phyloP scores from a whole-genome alignment of 2,113 vertebrate species.

The Nothoprocta perdicaria region DNA sequence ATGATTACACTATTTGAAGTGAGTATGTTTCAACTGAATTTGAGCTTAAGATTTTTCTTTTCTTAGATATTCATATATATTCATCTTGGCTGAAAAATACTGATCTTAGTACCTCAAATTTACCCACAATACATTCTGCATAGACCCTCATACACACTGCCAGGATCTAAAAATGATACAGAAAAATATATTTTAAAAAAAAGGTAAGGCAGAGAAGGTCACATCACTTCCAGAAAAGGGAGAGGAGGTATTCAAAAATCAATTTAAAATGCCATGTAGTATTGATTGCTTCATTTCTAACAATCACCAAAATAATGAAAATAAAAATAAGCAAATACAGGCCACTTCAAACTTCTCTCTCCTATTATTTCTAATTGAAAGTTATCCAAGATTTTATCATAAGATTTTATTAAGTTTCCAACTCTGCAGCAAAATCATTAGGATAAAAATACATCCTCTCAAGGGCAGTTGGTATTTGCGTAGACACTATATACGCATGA shows the following conservation, averaged over 20 bases:
- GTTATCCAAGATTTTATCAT: background rate
- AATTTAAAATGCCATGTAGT: conserved; percentile 46
- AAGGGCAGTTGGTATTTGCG: conserved; percentile 29
- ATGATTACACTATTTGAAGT: background rate
- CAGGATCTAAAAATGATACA: background rate
- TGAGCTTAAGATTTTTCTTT: background rate
- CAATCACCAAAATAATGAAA: conserved; percentile 13
- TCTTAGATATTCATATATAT: background rate
- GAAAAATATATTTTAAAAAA: conserved; percentile 5
- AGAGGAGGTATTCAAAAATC: background rate
- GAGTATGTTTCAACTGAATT: background rate
- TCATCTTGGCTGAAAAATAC: background rate
- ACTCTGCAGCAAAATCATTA: conserved; percentile 51
- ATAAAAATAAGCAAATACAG: background rate
- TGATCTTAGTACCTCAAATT: background rate
- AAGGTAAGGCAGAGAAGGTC: background rate
- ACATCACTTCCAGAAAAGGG: conserved; percentile 26
- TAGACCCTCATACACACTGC: background rate
- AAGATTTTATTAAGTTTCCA: conserved; percentile 33
- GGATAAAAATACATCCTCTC: background rate
- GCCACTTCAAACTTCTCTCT: background rate
- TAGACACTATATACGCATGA: background rate
- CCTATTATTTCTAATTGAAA: background rate
- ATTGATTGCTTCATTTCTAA: background rate
- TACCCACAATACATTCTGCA: background rate